These are phyloP conservation scores for Chlamydotis undulata DNA, from an alignment of 2,113 vertebrate species.

Conservation along the genomic window DNA sequence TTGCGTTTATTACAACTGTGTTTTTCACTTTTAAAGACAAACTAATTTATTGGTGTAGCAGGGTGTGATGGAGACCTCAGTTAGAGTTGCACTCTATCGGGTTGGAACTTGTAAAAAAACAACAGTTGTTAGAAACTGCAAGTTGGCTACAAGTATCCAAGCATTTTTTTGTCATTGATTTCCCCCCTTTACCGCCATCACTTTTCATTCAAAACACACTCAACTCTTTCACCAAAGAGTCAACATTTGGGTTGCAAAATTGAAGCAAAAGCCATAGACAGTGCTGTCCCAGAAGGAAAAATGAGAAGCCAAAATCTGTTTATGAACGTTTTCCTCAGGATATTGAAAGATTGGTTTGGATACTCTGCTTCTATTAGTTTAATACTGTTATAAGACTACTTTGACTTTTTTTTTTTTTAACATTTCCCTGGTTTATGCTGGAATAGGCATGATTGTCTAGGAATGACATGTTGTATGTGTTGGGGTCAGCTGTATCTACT, in stretches of 20 bases:
- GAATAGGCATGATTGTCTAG: neutral
- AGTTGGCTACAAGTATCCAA: neutral
- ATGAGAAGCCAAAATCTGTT: neutral
- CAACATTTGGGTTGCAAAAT: neutral
- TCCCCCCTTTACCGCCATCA: neutral
- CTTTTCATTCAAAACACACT: neutral
- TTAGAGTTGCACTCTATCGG: neutral
- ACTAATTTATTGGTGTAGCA: neutral
- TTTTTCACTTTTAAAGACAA: neutral
- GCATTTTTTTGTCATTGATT: neutral
- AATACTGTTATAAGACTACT: neutral
- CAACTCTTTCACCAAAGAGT: neutral
- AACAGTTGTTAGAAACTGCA: neutral
- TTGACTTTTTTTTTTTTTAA: neutral
- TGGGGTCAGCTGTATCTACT: neutral
- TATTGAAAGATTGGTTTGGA: neutral
- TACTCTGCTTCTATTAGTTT: neutral
- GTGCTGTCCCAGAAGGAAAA: neutral
- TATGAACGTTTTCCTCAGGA: neutral
- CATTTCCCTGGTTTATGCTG: neutral
- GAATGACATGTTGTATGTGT: fast-evolving
- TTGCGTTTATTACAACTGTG: neutral
- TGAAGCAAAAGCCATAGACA: neutral
- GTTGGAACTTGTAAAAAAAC: neutral
- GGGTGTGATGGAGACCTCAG: neutral